A percentile compares a stretch with the other conserved stretches of the same genome.
Conservation (phyloP, 2,888 invertebrate species). For the Folsomia manolachei region DNA sequence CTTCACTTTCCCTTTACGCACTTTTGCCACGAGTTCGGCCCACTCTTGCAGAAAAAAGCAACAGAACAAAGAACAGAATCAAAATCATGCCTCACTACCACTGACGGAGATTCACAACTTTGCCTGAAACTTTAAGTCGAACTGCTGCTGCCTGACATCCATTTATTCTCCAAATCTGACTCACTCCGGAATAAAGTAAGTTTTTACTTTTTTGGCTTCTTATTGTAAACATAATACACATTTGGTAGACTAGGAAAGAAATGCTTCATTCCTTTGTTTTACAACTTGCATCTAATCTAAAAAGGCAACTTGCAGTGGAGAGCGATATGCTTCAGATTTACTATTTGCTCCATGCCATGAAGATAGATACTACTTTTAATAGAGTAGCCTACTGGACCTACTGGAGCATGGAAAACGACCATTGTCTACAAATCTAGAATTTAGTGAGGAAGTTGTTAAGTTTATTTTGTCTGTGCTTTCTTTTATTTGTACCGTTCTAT, state of each 20-base stretch:
- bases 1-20: not conserved
- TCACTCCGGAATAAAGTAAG: conserved; percentile 1
- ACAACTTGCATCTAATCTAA: not conserved
- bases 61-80: not conserved
- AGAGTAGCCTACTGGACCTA: not conserved
- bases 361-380: too few relatives aligned
- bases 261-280: not conserved
- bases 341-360: not conserved
- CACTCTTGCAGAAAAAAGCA: not conserved
- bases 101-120: too few relatives aligned
- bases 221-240: too few relatives aligned
- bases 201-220: conserved; percentile 1
- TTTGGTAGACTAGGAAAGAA: not conserved
- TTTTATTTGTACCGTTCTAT: too few relatives aligned
- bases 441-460: not conserved
- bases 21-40: not conserved
- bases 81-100: conserved; percentile 5
- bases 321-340: not conserved
- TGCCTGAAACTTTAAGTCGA: too few relatives aligned
- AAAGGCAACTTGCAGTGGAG: not conserved
- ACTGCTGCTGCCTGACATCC: not conserved
- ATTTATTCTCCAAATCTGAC: conserved; percentile 10
- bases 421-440: not conserved
- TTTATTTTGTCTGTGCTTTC: not conserved
- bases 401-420: not conserved